Base-by-base conservation (phyloP, 2,888 invertebrate genomes). In the Cantharis flavilabris region DNA sequence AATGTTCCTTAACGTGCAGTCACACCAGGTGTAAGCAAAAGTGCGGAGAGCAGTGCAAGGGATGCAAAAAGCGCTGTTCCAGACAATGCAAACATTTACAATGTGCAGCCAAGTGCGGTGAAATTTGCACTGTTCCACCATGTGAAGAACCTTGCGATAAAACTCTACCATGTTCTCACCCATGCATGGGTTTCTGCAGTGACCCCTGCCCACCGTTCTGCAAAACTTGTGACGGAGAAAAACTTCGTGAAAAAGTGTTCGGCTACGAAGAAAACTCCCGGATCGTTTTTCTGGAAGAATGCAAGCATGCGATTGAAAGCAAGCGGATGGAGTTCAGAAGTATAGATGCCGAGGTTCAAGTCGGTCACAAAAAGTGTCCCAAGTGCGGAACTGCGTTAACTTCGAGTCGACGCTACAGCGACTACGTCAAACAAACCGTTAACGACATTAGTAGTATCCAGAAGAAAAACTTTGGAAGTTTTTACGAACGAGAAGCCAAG, bases 141-240 rank as follows among this genome's bases (percentile, higher is more conserved):
- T 92, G 92, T 85, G 79, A 78, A 14, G 83, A 86, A 84, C 86
- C 88, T 10, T 92, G 92, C 83, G 13, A 71, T 14, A 83, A 81
- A 76, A 72, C 16, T 18, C 86, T 89, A 9, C 2, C 79, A 62
- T 94, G 94, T 87, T 88, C 89, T 0, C 94, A 94, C 87, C 84
- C 84, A 14, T 93, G 94, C 87, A 89, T 92, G 84, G 94, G 94
- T 13, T 90, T 93, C 71, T 95, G 94, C 88, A 93, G 93, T n/a
- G 94, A 95, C 86, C 89, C 89, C 10, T 94, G 94, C 86, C 93
- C 93, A 14, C 86, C 86, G 33, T 83, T 91, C 71, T 94, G 94
- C 87, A 86, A 89, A 23, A 69, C 84, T 14, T 94, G 94, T 87
- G 82, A 90, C 75, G 88, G 89, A 16, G 90, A 90, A 9, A 82